phyloP scores from a whole-genome alignment of 1,140 invertebrate genomes.

The Hypsibius dujardini region DNA sequence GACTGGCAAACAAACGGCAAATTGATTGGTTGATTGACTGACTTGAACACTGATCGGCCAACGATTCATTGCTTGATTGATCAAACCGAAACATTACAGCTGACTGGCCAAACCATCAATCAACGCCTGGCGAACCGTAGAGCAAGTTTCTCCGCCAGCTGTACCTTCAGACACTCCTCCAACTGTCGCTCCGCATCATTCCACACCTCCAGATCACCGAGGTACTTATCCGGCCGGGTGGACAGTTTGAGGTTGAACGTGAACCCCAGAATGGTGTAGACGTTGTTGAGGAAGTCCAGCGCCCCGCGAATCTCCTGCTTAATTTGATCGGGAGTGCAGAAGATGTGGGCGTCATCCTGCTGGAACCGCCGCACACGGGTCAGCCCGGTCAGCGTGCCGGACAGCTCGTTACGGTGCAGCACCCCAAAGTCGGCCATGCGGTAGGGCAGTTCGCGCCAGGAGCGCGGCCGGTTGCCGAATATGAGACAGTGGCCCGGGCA shows the following conservation, averaged over 20 bases:
- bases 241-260: slow-evolving; percentile 76
- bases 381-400: slow-evolving; percentile 79
- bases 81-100: neutral
- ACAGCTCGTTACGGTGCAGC: slow-evolving; percentile 85
- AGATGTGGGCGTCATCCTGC: slow-evolving; percentile 98
- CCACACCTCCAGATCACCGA: slow-evolving; percentile 79
- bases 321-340: slow-evolving; percentile 72
- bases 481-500: slow-evolving; percentile 92
- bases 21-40: too few relatives aligned
- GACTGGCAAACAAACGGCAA: neutral
- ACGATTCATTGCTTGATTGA: neutral
- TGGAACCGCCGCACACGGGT: slow-evolving; percentile 89
- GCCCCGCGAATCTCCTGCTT: slow-evolving; percentile 61
- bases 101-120: too few relatives aligned
- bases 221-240: slow-evolving; percentile 81
- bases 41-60: neutral
- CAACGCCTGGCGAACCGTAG: neutral
- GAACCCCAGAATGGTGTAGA: slow-evolving; percentile 86
- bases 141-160: neutral
- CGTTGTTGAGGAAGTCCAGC: slow-evolving; percentile 64
- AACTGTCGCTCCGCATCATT: slow-evolving; percentile 52
- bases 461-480: slow-evolving; percentile 65
- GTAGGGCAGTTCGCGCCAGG: slow-evolving; percentile 84
- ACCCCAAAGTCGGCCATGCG: slow-evolving; percentile 94
- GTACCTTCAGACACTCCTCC: slow-evolving; percentile 11